A percentile compares a stretch with the other conserved stretches of the same genome.
Conservation (phyloP, 2,113 vertebrate genomes). For the Sigmodon hispidus region DNA sequence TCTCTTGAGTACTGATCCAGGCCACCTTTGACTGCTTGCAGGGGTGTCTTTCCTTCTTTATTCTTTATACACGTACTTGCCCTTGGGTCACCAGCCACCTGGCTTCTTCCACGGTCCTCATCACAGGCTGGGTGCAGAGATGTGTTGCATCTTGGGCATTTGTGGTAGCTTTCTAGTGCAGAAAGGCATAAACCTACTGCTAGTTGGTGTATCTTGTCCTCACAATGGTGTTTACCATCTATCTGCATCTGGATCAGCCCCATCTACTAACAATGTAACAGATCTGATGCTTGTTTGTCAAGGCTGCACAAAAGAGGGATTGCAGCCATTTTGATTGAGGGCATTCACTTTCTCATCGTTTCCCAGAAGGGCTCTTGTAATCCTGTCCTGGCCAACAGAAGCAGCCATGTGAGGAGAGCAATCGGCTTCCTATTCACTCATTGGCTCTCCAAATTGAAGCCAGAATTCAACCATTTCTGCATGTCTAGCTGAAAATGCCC, state of each 20-base stretch:
- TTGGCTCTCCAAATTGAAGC: neutral
- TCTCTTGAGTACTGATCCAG: neutral
- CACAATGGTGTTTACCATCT: too few species aligned
- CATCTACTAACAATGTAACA: neutral
- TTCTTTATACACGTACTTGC: slow-evolving; percentile 97
- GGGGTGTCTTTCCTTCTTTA: slow-evolving; percentile 95
- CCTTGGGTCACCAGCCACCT: slow-evolving; percentile 94
- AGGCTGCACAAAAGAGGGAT: neutral
- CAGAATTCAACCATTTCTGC: neutral
- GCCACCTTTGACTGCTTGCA: slow-evolving; percentile 91
- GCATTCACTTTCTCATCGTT: neutral
- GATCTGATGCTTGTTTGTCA: neutral
- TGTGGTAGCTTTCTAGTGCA: neutral
- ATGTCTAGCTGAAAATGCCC: neutral
- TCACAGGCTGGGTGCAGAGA: slow-evolving; percentile 93
- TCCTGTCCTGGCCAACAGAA: neutral
- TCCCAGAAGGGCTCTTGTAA: neutral
- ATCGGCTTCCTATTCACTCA: neutral
- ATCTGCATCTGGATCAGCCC: neutral
- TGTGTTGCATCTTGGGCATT: neutral
- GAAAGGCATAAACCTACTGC: neutral
- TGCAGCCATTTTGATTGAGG: neutral
- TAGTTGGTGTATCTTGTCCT: too few species aligned
- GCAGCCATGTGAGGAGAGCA: neutral
- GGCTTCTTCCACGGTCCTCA: slow-evolving; percentile 94